Percentiles rank a stretch among this genome's conserved stretches.
Conservation (phyloP, 2,888 invertebrate species). For the Tipula helvola region DNA sequence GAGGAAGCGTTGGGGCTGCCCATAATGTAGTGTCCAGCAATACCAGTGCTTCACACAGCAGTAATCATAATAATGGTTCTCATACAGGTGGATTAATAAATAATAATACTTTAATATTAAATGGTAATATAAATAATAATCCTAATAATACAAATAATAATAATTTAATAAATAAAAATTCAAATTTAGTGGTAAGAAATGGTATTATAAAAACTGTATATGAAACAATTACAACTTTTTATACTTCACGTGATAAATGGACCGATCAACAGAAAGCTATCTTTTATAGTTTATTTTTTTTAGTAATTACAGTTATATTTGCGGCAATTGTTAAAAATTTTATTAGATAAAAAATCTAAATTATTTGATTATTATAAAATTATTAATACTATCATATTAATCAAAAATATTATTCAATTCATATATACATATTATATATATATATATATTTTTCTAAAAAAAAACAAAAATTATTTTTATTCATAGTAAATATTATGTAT, state of each 20-base stretch:
- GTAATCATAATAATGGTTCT: not conserved
- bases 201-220: slow-evolving; percentile 37
- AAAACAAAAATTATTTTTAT: too few species aligned
- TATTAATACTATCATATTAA: not conserved
- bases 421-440: not conserved
- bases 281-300: slow-evolving; percentile 16
- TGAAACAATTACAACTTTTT: slow-evolving; percentile 26
- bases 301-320: slow-evolving; percentile 6
- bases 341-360: not conserved
- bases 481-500: too few species aligned
- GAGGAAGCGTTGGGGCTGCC: slow-evolving; percentile 15
- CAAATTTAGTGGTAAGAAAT: slow-evolving; percentile 12
- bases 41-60: not conserved
- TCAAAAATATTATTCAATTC: not conserved
- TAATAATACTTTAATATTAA: not conserved
- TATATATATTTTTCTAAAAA: not conserved
- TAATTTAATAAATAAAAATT: not conserved
- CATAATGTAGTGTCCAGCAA: slow-evolving; percentile 16
- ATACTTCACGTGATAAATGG: slow-evolving; percentile 30
- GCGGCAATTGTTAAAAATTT: not conserved
- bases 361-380: not conserved
- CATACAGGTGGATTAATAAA: not conserved
- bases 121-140: not conserved
- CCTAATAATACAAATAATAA: slow-evolving; percentile 5
- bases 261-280: slow-evolving; percentile 34